Evolutionary conservation across 2,888 invertebrate genomes (phyloP).

Genomic region (Synergus itoensis): DNA sequence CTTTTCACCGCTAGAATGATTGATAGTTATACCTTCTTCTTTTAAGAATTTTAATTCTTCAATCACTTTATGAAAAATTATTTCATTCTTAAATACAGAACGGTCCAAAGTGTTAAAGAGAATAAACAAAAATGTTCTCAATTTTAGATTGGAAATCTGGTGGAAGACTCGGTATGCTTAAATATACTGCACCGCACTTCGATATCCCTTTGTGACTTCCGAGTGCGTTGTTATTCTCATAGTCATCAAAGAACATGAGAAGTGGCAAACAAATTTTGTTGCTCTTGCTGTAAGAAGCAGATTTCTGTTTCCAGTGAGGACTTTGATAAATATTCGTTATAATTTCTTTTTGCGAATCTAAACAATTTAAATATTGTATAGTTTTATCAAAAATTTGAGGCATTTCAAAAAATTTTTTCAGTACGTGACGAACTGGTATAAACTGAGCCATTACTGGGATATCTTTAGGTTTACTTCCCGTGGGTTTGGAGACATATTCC

Average conservation of each 20-base stretch:
- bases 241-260: slow-evolving; percentile 58
- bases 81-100: slow-evolving; percentile 43
- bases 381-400: slow-evolving; percentile 51
- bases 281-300: slow-evolving; percentile 1
- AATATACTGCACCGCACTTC: slow-evolving; percentile 56
- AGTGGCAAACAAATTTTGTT: slow-evolving; percentile 51
- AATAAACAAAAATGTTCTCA: not conserved
- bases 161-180: slow-evolving; percentile 50
- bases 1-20: slow-evolving; percentile 16
- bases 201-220: not conserved
- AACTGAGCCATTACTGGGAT: slow-evolving; percentile 55
- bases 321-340: slow-evolving; percentile 54
- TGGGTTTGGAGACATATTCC: slow-evolving; percentile 45
- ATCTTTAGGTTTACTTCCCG: slow-evolving; percentile 6
- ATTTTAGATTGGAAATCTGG: not conserved
- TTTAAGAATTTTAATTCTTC: slow-evolving; percentile 44
- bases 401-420: slow-evolving; percentile 56
- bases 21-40: slow-evolving; percentile 43
- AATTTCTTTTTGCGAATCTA: slow-evolving; percentile 46
- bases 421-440: slow-evolving; percentile 55
- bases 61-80: slow-evolving; percentile 47
- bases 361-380: slow-evolving; percentile 47
- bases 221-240: slow-evolving; percentile 47
- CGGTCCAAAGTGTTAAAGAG: slow-evolving; percentile 51
- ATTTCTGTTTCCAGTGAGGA: slow-evolving; percentile 49